phyloP scores from a whole-genome alignment of 1,140 invertebrate genomes.

The Nasonia giraulti region DNA sequence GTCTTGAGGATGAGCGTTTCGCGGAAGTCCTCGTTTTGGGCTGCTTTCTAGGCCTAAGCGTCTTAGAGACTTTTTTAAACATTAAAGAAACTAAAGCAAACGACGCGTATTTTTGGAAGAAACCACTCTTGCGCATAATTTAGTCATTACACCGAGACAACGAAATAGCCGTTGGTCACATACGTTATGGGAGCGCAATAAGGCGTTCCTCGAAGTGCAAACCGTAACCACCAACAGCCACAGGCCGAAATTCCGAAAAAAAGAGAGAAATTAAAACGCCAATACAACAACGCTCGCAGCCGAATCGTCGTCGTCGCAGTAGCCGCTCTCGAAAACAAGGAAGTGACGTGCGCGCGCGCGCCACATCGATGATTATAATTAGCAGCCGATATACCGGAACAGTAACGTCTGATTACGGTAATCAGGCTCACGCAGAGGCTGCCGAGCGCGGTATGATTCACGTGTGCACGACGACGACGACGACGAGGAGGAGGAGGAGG shows the following conservation, averaged over 20 bases:
- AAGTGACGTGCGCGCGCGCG: constrained; percentile 59
- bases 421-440: constrained; percentile 67
- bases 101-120: too few species aligned
- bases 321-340: constrained; percentile 34
- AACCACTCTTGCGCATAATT: not conserved
- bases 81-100: too few species aligned
- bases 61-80: too few species aligned
- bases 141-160: constrained; percentile 33
- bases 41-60: too few species aligned
- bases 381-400: constrained; percentile 67
- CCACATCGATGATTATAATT: constrained; percentile 71
- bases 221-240: constrained; percentile 20
- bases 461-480: constrained; percentile 45
- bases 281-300: not conserved
- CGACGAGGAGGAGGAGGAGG: not conserved
- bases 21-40: too few species aligned
- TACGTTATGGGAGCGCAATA: not conserved
- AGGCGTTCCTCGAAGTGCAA: constrained; percentile 36
- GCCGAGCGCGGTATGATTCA: constrained; percentile 63
- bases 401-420: constrained; percentile 69
- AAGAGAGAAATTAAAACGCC: not conserved
- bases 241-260: not conserved
- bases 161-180: not conserved
- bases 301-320: not conserved
- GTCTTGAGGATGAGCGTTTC: not conserved